Conservation (phyloP, 2,888 invertebrate genomes). For the Latrodectus hesperus region DNA sequence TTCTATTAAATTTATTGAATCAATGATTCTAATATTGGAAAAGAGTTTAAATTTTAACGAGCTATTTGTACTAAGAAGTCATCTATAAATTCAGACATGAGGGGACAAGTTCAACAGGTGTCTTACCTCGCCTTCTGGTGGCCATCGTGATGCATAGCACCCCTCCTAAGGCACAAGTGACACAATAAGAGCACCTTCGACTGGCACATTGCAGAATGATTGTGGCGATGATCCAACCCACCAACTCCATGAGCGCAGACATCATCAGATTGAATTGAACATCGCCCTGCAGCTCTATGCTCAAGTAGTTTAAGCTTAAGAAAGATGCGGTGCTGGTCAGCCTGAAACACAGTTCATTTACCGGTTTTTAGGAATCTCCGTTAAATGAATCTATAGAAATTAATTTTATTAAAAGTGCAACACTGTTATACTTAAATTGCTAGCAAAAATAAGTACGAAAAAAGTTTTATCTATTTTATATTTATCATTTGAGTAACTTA, state of each 20-base stretch:
- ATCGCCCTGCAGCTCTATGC: conserved; percentile 86
- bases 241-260: conserved; percentile 87
- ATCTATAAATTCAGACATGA: neutral
- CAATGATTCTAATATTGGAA: no score
- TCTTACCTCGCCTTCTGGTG: conserved; percentile 49
- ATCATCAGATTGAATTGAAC: conserved; percentile 89
- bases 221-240: conserved; percentile 87
- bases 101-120: neutral
- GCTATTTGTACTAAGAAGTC: no score
- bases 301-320: conserved; percentile 90
- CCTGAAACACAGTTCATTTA: conserved; percentile 74
- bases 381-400: no score
- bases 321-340: conserved; percentile 92
- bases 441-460: no score
- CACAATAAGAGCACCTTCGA: conserved; percentile 84
- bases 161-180: conserved; percentile 88
- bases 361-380: no score
- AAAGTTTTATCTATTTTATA: no score
- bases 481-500: no score
- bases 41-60: no score
- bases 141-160: conserved; percentile 77
- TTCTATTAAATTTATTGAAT: no score
- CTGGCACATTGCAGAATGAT: conserved; percentile 84
- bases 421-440: no score
- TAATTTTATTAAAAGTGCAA: no score